Evolutionary conservation across 2,888 invertebrate genomes (phyloP), one percentile per base, ranked within the genome.

Genomic region (Idaea biselata): DNA sequence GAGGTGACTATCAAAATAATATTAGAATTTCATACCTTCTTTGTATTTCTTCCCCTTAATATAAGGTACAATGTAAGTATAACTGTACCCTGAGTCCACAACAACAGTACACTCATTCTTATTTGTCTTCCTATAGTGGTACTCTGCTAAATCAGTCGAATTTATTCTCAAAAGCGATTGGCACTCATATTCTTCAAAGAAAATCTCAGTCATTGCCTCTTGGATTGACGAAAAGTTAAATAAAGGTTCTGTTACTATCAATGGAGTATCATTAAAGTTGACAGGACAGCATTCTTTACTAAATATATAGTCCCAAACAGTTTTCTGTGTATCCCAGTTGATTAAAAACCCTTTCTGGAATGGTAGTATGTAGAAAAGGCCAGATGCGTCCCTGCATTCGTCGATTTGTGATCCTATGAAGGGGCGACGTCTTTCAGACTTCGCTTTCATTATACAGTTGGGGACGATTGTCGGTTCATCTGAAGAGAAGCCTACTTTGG

Each of bases 361-460:
- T 0, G 99, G 97, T 61, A 99, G 89, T 61, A 99, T 95, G 82
- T 97, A 99, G 86, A 96, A 99, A 0, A 99, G 90, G 0, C 99
- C 98, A 0, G 99, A 98, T 0, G 97, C 96, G 83, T 99, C 99
- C 31, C 98, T 94, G 81, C 99, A 99, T 73, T 99, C 99, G 67
- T 99, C 97, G 16, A 99, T 96, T 92, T 99, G 99, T 0, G 91
- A 88, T 76, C 96, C 99, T 63, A 99, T 95, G 84, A 99, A 99
- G 0, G 98, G 96, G 57, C 99, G 94, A 11, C 99, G 95, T 61
- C 98, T 93, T 86, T 99, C 99, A 60, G 97, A 98, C 88, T 99
- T 99, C 0, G 99, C 99, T 93, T 99, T 99, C 95, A 98, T 98
- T 32, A 99, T 97, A 79, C 97, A 98, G 88, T 99, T 99, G 0